Conservation (phyloP, 2,888 invertebrate species). For the Palloptera scutellata region DNA sequence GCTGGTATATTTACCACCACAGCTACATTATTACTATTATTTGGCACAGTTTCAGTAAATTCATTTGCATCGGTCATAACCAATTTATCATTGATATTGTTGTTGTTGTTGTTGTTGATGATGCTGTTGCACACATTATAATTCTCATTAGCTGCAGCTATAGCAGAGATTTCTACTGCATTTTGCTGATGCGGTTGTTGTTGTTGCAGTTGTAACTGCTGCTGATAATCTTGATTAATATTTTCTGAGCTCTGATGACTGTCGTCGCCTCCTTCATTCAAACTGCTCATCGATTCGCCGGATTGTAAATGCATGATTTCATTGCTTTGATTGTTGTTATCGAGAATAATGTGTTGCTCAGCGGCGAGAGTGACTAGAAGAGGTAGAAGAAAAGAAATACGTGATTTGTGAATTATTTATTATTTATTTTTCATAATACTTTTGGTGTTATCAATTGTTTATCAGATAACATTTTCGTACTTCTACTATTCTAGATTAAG, state of each 20-base stretch:
- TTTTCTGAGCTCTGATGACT: slow-evolving; percentile 38
- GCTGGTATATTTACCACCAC: slow-evolving; percentile 6
- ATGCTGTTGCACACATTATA: slow-evolving; percentile 29
- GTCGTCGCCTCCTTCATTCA: slow-evolving; percentile 34
- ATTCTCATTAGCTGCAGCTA: slow-evolving; percentile 37
- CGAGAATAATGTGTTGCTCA: slow-evolving; percentile 25
- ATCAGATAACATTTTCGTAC: too few relatives aligned
- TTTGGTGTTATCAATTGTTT: too few relatives aligned
- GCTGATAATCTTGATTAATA: slow-evolving; percentile 37
- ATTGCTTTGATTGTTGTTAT: slow-evolving; percentile 25
- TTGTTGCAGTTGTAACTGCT: slow-evolving; percentile 26
- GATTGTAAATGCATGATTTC: slow-evolving; percentile 32
- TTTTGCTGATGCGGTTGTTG: slow-evolving; percentile 21
- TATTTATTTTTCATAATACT: too few relatives aligned
- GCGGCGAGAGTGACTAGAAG: too few relatives aligned
- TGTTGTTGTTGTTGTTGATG: slow-evolving; percentile 27
- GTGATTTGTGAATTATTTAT: too few relatives aligned
- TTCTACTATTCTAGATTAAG: too few relatives aligned
- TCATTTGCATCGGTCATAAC: slow-evolving; percentile 29
- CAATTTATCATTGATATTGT: slow-evolving; percentile 13
- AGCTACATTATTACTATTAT: slow-evolving; percentile 23
- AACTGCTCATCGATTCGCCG: slow-evolving; percentile 37
- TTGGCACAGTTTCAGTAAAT: slow-evolving; percentile 45
- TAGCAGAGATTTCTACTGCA: slow-evolving; percentile 22
- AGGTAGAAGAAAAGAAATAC: too few relatives aligned